A percentile compares a stretch with the other conserved stretches of the same genome.
Evolutionary conservation across 2,888 invertebrate species (phyloP).

Genomic region (Hoplodrina blanda): DNA sequence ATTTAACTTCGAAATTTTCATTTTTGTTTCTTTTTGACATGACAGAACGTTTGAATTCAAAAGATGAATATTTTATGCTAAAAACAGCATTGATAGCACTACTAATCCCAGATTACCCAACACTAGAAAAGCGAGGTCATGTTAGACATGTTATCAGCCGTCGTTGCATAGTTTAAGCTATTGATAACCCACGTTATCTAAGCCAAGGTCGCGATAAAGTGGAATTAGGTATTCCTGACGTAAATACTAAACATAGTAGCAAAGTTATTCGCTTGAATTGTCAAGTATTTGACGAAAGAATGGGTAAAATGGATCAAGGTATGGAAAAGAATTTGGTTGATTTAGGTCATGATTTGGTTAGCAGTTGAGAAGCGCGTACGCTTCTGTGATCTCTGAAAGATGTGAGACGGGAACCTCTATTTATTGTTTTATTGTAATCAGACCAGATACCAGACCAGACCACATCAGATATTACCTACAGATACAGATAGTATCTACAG

Average conservation of each 20-base stretch:
- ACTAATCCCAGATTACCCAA: constrained; percentile 36
- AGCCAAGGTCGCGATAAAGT: constrained; percentile 60
- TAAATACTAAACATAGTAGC: constrained; percentile 35
- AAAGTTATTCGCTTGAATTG: constrained; percentile 11
- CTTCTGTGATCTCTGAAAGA: no score
- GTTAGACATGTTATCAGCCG: constrained; percentile 54
- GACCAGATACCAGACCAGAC: no score
- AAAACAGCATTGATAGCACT: not conserved
- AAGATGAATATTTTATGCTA: no score
- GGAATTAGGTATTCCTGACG: constrained; percentile 62
- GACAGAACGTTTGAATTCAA: no score
- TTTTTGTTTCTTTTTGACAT: no score
- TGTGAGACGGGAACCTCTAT: no score
- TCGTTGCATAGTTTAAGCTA: constrained; percentile 61
- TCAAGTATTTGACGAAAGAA: constrained; percentile 11
- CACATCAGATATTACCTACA: no score
- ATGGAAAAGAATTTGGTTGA: constrained; percentile 26
- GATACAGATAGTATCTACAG: no score
- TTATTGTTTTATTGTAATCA: no score
- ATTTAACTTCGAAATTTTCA: no score
- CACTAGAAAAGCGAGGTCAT: constrained; percentile 49
- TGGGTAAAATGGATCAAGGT: constrained; percentile 30
- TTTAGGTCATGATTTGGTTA: constrained; percentile 11
- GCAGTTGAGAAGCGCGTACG: not conserved
- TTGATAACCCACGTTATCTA: constrained; percentile 63